Conservation (phyloP, 2,797 vertebrate species). For the Gorsachius magnificus region DNA sequence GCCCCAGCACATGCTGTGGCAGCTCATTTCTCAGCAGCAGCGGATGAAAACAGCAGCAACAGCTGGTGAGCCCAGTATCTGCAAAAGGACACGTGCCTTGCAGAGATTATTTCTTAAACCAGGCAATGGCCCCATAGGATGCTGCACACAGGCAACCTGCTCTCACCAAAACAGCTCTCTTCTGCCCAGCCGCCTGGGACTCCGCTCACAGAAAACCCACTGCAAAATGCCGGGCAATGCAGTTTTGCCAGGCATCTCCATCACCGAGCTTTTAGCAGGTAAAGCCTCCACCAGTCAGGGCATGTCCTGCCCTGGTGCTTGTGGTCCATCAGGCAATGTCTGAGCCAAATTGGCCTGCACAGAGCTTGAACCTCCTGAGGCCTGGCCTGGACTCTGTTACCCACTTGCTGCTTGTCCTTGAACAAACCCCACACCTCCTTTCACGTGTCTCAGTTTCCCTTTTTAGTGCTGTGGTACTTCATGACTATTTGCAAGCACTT, state of each 20-base stretch:
- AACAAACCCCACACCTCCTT: not conserved
- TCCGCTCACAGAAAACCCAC: not conserved
- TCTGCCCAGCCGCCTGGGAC: not conserved
- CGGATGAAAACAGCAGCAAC: not conserved
- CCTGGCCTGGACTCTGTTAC: not conserved
- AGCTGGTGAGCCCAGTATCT: not conserved
- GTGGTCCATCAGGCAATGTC: not conserved
- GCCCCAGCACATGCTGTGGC: not conserved
- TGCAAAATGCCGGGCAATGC: not conserved
- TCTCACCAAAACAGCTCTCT: not conserved
- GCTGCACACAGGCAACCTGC: not conserved
- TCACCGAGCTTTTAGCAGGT: not conserved
- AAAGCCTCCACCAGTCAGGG: not conserved
- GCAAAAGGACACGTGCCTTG: not conserved
- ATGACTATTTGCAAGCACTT: not conserved
- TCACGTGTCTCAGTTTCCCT: not conserved
- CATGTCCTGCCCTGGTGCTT: not conserved
- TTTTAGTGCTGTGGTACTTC: not conserved
- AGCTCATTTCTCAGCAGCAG: not conserved
- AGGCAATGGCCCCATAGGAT: accelerated
- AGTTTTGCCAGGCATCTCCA: not conserved
- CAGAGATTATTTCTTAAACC: not conserved
- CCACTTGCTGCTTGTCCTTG: not conserved
- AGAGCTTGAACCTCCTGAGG: not conserved
- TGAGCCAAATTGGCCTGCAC: not conserved